Percentiles rank a stretch among this genome's conserved stretches.
Evolutionary conservation across 2,797 vertebrate genomes (phyloP).

Genomic region (Chaenodraco wilsoni): DNA sequence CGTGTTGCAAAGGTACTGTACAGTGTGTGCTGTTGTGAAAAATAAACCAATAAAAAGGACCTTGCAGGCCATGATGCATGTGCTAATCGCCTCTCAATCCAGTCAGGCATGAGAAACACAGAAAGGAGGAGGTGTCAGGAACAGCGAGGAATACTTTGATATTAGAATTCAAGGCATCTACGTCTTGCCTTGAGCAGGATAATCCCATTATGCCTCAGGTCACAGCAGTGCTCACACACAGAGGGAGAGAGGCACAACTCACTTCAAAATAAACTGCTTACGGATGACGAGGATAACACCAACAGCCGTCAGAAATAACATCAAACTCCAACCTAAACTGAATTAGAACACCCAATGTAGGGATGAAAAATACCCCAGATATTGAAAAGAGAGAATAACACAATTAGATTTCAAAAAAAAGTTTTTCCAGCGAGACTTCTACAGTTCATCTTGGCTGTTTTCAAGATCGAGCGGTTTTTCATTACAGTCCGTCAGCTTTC

Average conservation of each 20-base stretch:
- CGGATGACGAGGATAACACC: constrained; percentile 70
- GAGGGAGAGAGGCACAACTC: constrained; percentile 57
- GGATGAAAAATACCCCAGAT: constrained; percentile 58
- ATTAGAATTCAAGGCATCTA: constrained; percentile 75
- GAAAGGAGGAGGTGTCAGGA: constrained; percentile 69
- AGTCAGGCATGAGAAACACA: constrained; percentile 71
- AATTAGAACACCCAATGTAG: constrained; percentile 76
- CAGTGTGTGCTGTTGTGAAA: constrained; percentile 41
- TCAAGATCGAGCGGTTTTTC: constrained; percentile 75
- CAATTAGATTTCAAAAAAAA: constrained; percentile 65
- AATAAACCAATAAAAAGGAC: constrained; percentile 17
- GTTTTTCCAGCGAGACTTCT: constrained; percentile 60
- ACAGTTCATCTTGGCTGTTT: constrained; percentile 72
- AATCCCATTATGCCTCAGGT: constrained; percentile 79
- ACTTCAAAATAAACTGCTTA: constrained; percentile 79
- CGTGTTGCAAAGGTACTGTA: constrained; percentile 43
- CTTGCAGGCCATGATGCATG: constrained; percentile 62
- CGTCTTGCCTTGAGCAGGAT: constrained; percentile 75
- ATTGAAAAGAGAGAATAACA: constrained; percentile 66
- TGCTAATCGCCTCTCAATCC: constrained; percentile 65
- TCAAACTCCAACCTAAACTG: constrained; percentile 69
- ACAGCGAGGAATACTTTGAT: constrained; percentile 72
- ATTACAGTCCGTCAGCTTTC: constrained; percentile 81
- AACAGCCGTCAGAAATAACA: constrained; percentile 71
- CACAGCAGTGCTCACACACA: constrained; percentile 55